Base-by-base conservation (phyloP, 2,113 vertebrate genomes). In the Hucho hucho region DNA sequence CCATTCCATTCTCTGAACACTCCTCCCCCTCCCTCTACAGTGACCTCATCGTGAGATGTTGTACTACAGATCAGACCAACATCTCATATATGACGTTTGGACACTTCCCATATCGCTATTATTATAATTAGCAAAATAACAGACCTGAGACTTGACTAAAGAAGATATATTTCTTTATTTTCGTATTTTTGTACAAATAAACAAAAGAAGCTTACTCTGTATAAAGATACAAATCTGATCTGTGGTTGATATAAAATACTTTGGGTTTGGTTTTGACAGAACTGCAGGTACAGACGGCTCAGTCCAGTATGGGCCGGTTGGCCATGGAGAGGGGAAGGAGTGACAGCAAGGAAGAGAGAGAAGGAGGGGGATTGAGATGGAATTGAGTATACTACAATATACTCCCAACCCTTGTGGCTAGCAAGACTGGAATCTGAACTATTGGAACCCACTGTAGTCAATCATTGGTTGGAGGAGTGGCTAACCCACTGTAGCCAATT, bases 151-250 rank as follows among this genome's bases (percentile, higher is more conserved):
- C 67, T 3, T 58, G 69, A 56, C 69, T n/a, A 49, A 46, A 87
- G 75, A 83, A 79, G 84, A 91, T 91, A 88, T 77, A 88, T 80
- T 80, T 79, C 64, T 92, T 93, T 92, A 90, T 92, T 79, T 73
- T 76, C 47, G 37, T 77, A 78, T 86, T 76, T 88, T 90, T 91
- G 84, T 89, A 91, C 87, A 92, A 91, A 89, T 88, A 84, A 77
- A 76, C 77, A 81, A 90, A 89, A 78, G 66, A 84, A 83, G 88
- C 84, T 89, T 77, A 83, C 89, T 89, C 84, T 90, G 89, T 86
- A 84, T 91, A 88, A 87, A 74, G 85, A 87, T 77, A 86, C 84
- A 47, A 47, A 69, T n/a, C 11, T 47, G 9, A 47, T 11, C 28
- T 37, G 78, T 80, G 81, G 70, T 69, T 79, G 75, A 73, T 84